Percentiles rank a stretch among this genome's conserved stretches.
Evolutionary conservation across 2,888 invertebrate species (phyloP).

Genomic region (Mimas tiliae): DNA sequence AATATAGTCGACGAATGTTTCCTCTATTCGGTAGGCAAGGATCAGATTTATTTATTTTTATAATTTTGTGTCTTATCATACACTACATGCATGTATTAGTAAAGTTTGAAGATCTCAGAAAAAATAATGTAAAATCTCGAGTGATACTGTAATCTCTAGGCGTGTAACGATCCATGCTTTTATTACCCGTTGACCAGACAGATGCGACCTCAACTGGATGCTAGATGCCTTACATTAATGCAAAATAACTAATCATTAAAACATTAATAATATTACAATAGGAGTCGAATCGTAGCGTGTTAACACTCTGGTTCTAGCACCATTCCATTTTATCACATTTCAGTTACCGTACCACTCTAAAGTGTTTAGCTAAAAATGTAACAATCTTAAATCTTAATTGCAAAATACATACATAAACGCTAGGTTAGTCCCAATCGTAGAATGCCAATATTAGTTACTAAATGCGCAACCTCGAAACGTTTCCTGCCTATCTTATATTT

Average conservation of each 20-base stretch:
- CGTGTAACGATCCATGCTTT: conserved; percentile 59
- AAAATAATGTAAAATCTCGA: conserved; percentile 77
- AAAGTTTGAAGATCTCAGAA: conserved; percentile 76
- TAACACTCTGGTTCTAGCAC: conserved; percentile 85
- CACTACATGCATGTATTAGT: conserved; percentile 77
- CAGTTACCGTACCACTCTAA: conserved; percentile 85
- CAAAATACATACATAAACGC: conserved; percentile 84
- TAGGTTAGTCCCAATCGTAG: conserved; percentile 86
- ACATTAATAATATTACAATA: conserved; percentile 81
- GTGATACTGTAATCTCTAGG: conserved; percentile 84
- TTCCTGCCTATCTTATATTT: conserved; percentile 74
- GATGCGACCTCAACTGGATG: conserved; percentile 79
- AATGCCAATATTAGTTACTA: conserved; percentile 85
- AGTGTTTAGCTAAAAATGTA: conserved; percentile 85
- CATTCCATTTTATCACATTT: conserved; percentile 86
- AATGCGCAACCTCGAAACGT: conserved; percentile 81
- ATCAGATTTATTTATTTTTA: conserved; percentile 66
- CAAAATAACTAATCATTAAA: conserved; percentile 80
- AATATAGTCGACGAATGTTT: conserved; percentile 58
- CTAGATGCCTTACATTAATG: conserved; percentile 81
- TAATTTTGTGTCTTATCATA: conserved; percentile 73
- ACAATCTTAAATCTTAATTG: conserved; percentile 84
- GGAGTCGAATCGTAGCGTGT: conserved; percentile 85
- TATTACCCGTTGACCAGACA: conserved; percentile 67
- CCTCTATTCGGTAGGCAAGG: conserved; percentile 73